Base-by-base conservation (phyloP, 2,113 vertebrate species). In the Sardina pilchardus region DNA sequence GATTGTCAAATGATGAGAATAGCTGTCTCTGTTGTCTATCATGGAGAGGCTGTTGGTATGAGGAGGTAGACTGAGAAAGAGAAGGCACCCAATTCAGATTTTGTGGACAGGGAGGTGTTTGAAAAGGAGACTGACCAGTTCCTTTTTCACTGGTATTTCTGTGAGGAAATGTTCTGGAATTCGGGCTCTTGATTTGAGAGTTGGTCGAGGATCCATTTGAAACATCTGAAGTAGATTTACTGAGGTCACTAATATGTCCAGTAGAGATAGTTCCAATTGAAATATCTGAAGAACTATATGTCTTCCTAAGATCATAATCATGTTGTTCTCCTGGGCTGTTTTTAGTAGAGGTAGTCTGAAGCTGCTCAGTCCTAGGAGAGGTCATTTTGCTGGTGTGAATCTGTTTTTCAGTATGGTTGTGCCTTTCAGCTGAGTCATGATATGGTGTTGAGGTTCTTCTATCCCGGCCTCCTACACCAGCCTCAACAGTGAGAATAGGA, bases 401-500 rank as follows among this genome's bases (percentile, higher is more conserved):
- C 71, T 78, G 87, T 30, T 86, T 87, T 82, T 86, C 89, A 82
- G 78, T 82, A 44, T 9, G 78, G 81, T 80, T 85, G 24, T 83
- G 90, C 59, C 84, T 86, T 81, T 85, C 89, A 67, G 21, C 36
- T 48, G 24, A 82, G 26, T 85, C 67, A 17, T 50, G 50, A 84
- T 89, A 92, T 81, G 71, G 42, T 42, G 82, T 63, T 30, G 89
- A 89, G 16, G 92, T 94, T 59, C 89, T 89, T 45, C 85, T 87
- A 53, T 87, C 83, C 19, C 30, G 34, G 17, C 71, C 71, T 34
- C 14, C 71, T 78, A 78, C 71, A 78, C 71, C 71, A 36, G 95
- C 93, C 81, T 93, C 95, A n/a, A 98, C 91, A 1, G 96, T 97
- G 71, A 97, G 94, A 90, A 99, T 99, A 10, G 98, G 98, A 21